A percentile compares a stretch with the other conserved stretches of the same genome.
These are phyloP conservation scores for Idaea aversata DNA, from an alignment of 2,888 invertebrate species.

Conservation along the genomic window DNA sequence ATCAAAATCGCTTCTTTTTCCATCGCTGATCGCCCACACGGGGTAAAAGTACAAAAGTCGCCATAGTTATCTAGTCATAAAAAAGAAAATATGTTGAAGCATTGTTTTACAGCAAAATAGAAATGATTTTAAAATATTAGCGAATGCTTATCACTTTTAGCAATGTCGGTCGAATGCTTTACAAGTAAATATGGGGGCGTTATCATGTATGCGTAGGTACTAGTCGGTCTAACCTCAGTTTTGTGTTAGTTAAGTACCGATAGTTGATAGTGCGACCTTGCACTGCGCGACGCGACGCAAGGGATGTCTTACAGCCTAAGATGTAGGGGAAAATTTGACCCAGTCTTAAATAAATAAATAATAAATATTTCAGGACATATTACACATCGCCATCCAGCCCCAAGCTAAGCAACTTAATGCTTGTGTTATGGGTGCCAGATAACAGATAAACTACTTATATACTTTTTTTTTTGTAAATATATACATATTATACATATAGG, in stretches of 20 bases:
- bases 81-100: not conserved
- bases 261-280: not conserved
- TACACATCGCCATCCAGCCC: too few relatives aligned
- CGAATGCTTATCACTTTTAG: conserved; percentile 43
- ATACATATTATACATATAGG: too few relatives aligned
- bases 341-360: too few relatives aligned
- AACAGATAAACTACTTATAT: too few relatives aligned
- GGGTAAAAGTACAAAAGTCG: not conserved
- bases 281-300: not conserved
- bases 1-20: too few relatives aligned
- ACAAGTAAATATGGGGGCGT: conserved; percentile 54
- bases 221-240: not conserved
- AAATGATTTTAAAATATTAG: conserved; percentile 1
- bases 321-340: too few relatives aligned
- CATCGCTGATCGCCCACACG: not conserved
- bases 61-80: not conserved
- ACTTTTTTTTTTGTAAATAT: too few relatives aligned
- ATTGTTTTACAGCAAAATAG: not conserved
- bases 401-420: too few relatives aligned
- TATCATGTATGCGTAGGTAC: conserved; percentile 38
- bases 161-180: conserved; percentile 50
- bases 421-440: too few relatives aligned
- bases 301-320: too few relatives aligned
- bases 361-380: too few relatives aligned
- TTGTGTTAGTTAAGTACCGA: not conserved